These are phyloP conservation scores for Nomada hirtipes DNA, from an alignment of 2,888 invertebrate species.

Conservation along the genomic window DNA sequence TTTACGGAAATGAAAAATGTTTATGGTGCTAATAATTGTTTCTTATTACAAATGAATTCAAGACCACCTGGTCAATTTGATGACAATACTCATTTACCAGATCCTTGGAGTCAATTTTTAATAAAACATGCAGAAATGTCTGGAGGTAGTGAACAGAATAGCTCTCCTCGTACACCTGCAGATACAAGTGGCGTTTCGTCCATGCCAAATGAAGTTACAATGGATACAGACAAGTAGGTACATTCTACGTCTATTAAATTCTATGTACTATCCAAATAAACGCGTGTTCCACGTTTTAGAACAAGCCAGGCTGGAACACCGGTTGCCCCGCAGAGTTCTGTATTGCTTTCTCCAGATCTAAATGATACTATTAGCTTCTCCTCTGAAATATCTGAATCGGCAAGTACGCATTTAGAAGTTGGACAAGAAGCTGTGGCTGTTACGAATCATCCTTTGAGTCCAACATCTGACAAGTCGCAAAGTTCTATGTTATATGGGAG, in stretches of 20 bases:
- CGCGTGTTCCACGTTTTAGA: constrained; percentile 62
- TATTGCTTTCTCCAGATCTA: constrained; percentile 77
- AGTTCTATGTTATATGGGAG: constrained; percentile 53
- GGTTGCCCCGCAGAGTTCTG: constrained; percentile 76
- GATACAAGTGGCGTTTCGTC: constrained; percentile 85
- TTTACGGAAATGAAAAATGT: constrained; percentile 94
- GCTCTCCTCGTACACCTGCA: constrained; percentile 86
- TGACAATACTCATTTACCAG: constrained; percentile 87
- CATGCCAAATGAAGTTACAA: constrained; percentile 83
- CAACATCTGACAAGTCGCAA: constrained; percentile 86
- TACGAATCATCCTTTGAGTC: constrained; percentile 91
- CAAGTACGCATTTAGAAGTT: constrained; percentile 82
- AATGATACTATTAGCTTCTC: constrained; percentile 77
- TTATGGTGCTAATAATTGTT: constrained; percentile 95
- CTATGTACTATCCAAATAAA: constrained; percentile 9
- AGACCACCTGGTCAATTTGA: constrained; percentile 86
- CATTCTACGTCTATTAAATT: not conserved
- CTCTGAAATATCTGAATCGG: constrained; percentile 76
- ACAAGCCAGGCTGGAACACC: constrained; percentile 82
- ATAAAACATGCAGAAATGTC: constrained; percentile 85
- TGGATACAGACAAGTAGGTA: constrained; percentile 80
- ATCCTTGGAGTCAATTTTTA: constrained; percentile 94
- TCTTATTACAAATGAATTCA: constrained; percentile 96
- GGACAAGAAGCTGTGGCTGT: constrained; percentile 85
- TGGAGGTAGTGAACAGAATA: constrained; percentile 85